A percentile compares a stretch with the other conserved stretches of the same genome.
These are phyloP conservation scores for Ovis aries DNA, from an alignment of 2,113 vertebrate genomes.

Conservation along the genomic window DNA sequence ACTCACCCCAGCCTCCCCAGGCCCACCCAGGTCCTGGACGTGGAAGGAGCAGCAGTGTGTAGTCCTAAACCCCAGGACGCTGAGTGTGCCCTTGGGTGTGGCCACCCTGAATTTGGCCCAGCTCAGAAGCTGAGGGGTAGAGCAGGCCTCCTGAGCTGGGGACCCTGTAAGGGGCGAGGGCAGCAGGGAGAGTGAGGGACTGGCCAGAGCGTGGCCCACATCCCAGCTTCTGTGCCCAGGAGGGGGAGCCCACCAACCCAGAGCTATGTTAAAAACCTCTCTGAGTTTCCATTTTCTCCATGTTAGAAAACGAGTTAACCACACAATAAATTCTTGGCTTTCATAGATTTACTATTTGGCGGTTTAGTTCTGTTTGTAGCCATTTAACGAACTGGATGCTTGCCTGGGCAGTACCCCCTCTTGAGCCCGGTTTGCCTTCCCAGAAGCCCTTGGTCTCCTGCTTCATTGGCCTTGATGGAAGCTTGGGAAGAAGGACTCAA, in stretches of 20 bases:
- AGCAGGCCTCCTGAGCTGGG: background rate
- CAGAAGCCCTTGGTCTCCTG: background rate
- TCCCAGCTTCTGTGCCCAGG: background rate
- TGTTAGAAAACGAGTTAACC: background rate
- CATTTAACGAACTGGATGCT: background rate
- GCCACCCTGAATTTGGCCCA: background rate
- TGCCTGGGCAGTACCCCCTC: background rate
- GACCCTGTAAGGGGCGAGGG: background rate
- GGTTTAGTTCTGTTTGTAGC: background rate
- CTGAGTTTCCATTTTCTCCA: background rate
- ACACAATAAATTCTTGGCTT: background rate
- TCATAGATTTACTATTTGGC: background rate
- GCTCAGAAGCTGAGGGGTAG: background rate
- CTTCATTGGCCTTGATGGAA: too few species aligned
- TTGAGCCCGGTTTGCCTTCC: background rate
- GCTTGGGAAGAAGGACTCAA: background rate
- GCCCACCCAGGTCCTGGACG: accelerated
- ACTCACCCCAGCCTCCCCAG: too few species aligned
- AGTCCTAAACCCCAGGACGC: background rate
- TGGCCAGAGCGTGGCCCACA: background rate
- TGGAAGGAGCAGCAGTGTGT: background rate
- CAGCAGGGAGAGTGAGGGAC: background rate
- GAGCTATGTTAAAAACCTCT: background rate
- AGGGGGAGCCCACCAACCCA: background rate
- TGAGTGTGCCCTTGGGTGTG: background rate